phyloP scores from a whole-genome alignment of 1,140 invertebrate genomes.

The Dysdera silvatica region DNA sequence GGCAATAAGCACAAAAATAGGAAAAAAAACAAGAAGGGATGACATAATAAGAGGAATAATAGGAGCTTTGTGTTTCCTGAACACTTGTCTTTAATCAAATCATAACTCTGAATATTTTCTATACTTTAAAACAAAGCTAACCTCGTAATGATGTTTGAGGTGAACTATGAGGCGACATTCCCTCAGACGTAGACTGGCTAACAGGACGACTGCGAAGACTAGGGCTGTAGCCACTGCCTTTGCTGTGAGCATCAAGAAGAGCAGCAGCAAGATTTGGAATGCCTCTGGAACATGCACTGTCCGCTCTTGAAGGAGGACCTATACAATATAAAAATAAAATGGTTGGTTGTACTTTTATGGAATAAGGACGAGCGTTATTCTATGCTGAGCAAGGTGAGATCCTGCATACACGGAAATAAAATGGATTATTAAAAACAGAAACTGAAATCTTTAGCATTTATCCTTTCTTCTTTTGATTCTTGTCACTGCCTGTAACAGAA shows the following conservation, averaged over 20 bases:
- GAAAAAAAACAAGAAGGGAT: background rate
- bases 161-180: constrained; percentile 18
- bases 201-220: constrained; percentile 45
- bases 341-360: too few species aligned
- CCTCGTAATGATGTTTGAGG: constrained; percentile 20
- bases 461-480: too few species aligned
- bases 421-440: too few species aligned
- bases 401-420: constrained; percentile 5
- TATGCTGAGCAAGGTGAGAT: constrained; percentile 1
- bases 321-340: too few species aligned
- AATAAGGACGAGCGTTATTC: too few species aligned
- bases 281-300: constrained; percentile 18
- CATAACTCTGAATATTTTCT: background rate
- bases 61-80: background rate
- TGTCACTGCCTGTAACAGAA: too few species aligned
- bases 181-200: constrained; percentile 39
- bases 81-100: background rate
- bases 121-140: background rate
- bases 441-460: too few species aligned
- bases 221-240: constrained; percentile 16
- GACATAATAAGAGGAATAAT: background rate
- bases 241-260: constrained; percentile 47
- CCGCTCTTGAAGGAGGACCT: constrained; percentile 20
- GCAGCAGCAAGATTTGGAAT: constrained; percentile 49
- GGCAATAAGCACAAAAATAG: too few species aligned